Base-by-base conservation (phyloP, 2,888 invertebrate species). In the Cetonia aurata region DNA sequence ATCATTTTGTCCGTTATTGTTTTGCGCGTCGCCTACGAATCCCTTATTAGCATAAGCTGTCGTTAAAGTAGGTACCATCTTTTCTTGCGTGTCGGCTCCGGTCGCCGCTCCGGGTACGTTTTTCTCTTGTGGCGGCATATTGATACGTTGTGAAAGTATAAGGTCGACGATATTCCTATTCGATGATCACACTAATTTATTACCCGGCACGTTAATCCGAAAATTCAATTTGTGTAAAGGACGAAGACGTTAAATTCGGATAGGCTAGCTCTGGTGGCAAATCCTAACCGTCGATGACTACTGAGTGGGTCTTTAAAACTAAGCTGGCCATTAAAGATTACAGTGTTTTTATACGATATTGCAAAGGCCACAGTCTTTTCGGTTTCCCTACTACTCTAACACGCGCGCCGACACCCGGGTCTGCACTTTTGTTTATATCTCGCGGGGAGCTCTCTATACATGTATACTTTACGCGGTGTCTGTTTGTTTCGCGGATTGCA, bases 181-280 rank as follows among this genome's bases (percentile, higher is more conserved):
- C 42, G 60, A 59, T 60, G 72, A 71, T 67, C 67, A 70, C 71
- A 55, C 55, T 44, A 50, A 52, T 55, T 37, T n/a, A 59, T 55
- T 46, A 56, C 66, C 69, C 59, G 67, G 69, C 50, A 53, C 50
- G 15, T 44, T 46, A 25, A 13, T 31, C 25, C 55, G 67, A 67
- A 44, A 44, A 46, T 37, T 25, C 15, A 62, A 42, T 55, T 44
- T 44, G 17, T 15, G 31, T 44, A 67, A 25, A 67, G 55, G 55
- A 70, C 62, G 62, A 65, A 62, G 56, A 41, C 55, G 65, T 66
- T 57, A 12, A 42, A 42, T 33, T 62, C 74, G 77, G 75, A 74
- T 73, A 80, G 80, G 81, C 80, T 80, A 81, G 78, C 80, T 75
- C 75, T 41, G 75, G 77, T 75, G 80, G 80, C 71, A 80, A 81